phyloP scores from a whole-genome alignment of 2,888 invertebrate species.

The Ceraclea dissimilis region DNA sequence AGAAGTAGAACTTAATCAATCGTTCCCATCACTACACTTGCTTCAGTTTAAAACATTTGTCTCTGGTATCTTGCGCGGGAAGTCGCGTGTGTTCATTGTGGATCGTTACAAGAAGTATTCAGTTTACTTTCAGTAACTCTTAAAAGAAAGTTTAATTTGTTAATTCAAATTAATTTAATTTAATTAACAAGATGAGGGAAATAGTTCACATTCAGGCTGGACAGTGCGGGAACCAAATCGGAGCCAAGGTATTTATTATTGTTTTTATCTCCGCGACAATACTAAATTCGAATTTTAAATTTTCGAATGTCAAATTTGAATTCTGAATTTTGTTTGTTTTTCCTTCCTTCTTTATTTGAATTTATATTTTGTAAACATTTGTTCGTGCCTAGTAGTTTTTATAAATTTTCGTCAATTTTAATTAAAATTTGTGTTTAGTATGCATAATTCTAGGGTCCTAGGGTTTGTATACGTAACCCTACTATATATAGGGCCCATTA shows the following conservation, averaged over 20 bases:
- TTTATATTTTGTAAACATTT: neutral
- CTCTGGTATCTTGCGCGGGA: conserved; percentile 3
- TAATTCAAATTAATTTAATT: neutral
- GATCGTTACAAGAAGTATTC: neutral
- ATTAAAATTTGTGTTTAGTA: too few relatives aligned
- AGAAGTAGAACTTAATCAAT: neutral
- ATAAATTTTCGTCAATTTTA: too few relatives aligned
- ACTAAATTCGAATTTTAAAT: neutral
- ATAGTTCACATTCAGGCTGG: conserved; percentile 78
- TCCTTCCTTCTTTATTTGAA: neutral
- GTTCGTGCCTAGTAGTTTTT: too few relatives aligned
- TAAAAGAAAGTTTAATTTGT: conserved; percentile 1
- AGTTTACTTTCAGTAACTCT: neutral
- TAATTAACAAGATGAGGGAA: conserved; percentile 60
- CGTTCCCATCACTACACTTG: neutral
- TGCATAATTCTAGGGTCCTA: too few relatives aligned
- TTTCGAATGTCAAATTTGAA: neutral
- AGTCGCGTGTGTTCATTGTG: neutral
- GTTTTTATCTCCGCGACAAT: neutral
- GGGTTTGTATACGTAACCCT: too few relatives aligned
- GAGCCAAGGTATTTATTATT: conserved; percentile 45
- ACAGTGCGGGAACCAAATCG: conserved; percentile 81
- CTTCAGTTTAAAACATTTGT: neutral
- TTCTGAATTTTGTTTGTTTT: neutral
- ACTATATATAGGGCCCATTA: too few relatives aligned